These are phyloP conservation scores for Tromatobia lineatoria DNA, from an alignment of 2,888 invertebrate genomes.

Conservation along the genomic window DNA sequence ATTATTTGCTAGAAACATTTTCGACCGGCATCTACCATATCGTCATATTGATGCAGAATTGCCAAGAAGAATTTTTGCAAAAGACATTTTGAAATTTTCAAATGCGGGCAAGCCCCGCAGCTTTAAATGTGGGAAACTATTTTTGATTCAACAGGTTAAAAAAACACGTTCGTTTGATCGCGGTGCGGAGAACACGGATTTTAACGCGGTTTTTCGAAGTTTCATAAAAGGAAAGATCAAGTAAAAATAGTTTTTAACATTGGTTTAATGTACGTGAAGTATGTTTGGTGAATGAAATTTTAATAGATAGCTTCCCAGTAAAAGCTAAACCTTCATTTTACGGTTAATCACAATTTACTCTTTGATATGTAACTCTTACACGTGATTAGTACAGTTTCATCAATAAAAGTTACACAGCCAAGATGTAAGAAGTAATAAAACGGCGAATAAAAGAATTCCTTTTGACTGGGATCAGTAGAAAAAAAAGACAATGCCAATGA, in stretches of 20 bases:
- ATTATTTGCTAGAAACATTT: not conserved
- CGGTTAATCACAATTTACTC: not conserved
- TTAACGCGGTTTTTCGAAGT: not conserved
- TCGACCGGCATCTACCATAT: not conserved
- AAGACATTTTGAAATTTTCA: not conserved
- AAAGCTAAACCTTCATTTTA: not conserved
- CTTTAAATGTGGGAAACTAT: not conserved
- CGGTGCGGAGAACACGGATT: not conserved
- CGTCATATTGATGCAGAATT: not conserved
- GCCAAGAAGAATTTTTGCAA: not conserved
- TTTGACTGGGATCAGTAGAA: not conserved
- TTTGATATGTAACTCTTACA: not conserved
- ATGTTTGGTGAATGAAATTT: not conserved
- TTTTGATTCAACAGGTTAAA: slow-evolving; percentile 16
- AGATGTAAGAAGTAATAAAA: not conserved
- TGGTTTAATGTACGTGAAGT: not conserved
- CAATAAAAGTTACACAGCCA: not conserved
- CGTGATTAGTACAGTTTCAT: not conserved
- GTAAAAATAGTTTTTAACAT: not conserved
- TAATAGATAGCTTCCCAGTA: not conserved
- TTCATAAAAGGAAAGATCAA: not conserved
- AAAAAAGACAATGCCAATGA: not conserved
- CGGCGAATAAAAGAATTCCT: not conserved
- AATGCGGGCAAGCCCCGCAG: not conserved
- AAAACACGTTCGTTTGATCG: not conserved